Base-by-base conservation (phyloP, 1,140 invertebrate species). In the Habropoda laboriosa region DNA sequence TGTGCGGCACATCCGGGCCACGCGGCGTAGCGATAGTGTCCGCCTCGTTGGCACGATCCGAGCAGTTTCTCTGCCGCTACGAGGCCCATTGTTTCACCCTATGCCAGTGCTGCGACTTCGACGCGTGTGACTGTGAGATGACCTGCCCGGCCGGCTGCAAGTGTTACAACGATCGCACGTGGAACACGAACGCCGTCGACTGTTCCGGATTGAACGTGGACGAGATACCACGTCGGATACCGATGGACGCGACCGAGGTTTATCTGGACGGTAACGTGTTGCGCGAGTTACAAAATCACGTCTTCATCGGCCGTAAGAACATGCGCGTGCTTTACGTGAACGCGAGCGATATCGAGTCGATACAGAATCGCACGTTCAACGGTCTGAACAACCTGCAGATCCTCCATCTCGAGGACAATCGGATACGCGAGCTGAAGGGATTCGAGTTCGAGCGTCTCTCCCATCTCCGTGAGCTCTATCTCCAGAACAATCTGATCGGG, bases 41-140 rank as follows among this genome's bases (percentile, higher is more conserved):
- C 79, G 95, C 95, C 30, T 93, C 94, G 1, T 90, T 95, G 60
- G 93, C 94, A 0, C 95, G 95, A 79, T 94, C 96, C 1, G 95
- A 96, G 86, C 96, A 98, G 87, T 98, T 98, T 92, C 94, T 99
- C 82, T 99, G 98, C 91, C 95, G 95, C 70, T 99, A 99, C 93
- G 96, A 97, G 86, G 97, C 97, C 47, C 98, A 98, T 92, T 98
- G 98, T 93, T 98, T 98, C 92, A 96, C 97, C 24, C 93, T 98
- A 60, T 99, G 98, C 89, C 97, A 98, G 87, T 99, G 98, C 92
- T 98, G 98, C 90, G 97, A 98, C 86, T 98, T 98, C 90, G 97
- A 98, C 90, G 97, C 97, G 61, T 99, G 98, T 92, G 98, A 98
- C 92, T 98, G 98, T 92, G 97, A 98, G 93, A 98, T 98, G 97